phyloP scores from a whole-genome alignment of 2,797 vertebrate genomes.

The Cheirogaleus major region DNA sequence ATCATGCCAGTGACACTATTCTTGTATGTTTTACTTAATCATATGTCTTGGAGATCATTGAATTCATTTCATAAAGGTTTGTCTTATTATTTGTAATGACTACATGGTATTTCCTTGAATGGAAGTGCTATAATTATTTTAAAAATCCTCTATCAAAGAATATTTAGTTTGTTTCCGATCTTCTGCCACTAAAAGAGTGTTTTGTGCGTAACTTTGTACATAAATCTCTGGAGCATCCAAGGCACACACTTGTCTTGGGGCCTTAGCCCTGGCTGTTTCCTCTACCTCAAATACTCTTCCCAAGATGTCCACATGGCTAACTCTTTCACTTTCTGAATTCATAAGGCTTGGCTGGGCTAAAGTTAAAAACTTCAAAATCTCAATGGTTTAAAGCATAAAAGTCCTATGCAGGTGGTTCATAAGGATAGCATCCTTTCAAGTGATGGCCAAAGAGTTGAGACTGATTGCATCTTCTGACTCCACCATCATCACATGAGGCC shows the following conservation, averaged over 20 bases:
- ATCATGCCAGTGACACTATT: background rate
- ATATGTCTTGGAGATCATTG: background rate
- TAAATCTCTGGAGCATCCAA: background rate
- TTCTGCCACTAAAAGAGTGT: background rate
- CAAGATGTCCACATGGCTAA: background rate
- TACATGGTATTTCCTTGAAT: background rate
- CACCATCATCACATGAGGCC: background rate
- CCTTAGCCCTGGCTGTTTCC: background rate
- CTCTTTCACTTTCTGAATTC: background rate
- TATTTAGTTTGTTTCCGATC: background rate
- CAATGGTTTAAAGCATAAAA: background rate
- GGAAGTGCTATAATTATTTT: background rate
- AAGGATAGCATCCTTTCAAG: background rate
- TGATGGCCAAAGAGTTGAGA: background rate
- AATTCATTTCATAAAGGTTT: background rate
- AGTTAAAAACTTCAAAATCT: background rate
- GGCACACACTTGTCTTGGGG: background rate
- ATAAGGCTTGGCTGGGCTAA: background rate
- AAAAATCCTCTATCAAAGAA: slow-evolving; percentile 4
- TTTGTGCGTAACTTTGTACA: background rate
- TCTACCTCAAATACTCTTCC: background rate
- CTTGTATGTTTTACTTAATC: background rate
- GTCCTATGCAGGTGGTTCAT: background rate
- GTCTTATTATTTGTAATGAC: background rate
- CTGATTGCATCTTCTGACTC: background rate